Base-by-base conservation (phyloP, 2,888 invertebrate species). In the Nomada fucata region DNA sequence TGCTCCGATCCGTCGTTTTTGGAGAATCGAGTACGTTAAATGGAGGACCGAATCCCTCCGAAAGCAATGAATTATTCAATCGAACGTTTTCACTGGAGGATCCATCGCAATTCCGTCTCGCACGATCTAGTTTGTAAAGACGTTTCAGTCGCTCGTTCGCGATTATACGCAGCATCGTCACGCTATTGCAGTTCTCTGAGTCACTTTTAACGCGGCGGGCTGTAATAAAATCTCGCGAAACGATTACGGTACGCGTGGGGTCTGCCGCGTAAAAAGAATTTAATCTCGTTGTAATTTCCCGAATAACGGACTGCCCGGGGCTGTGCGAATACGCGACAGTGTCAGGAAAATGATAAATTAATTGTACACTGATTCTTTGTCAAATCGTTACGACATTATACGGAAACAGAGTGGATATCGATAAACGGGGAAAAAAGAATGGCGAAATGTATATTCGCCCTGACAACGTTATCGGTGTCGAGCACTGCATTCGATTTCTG, bases 151-250 rank as follows among this genome's bases (percentile, higher is more conserved):
- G 18, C 61, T 60, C 61, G 60, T 36, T 53, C 53, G 72, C 55
- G 20, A 80, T 53, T 65, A 44, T 78, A 76, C 18, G 76, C 36
- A 77, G 55, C 61, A 77, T 65, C 75, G 86, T 86, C 86, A 86
- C 86, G 84, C 86, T 72, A 86, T 69, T 84, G 86, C 86, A 53
- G 84, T 57, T 76, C 77, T 67, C 65, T 64, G 76, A 86, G 76
- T 86, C 84, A 80, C 71, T 78, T 72, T 70, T 59, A 80, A 79
- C 82, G 78, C 69, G 75, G 60, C 76, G 55, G 50, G n/a, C 18
- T 42, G 72, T 65, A 86, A 79, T 83, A 79, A 84, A 75, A 86
- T 83, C 77, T 42, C 70, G 64, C 68, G 67, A 42, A 69, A 79
- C 72, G 65, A 70, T 65, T 78, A 76, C 75, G 42, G 36, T 42